Conservation (phyloP, 1,140 invertebrate genomes). For the Heliconius eleuchia region DNA sequence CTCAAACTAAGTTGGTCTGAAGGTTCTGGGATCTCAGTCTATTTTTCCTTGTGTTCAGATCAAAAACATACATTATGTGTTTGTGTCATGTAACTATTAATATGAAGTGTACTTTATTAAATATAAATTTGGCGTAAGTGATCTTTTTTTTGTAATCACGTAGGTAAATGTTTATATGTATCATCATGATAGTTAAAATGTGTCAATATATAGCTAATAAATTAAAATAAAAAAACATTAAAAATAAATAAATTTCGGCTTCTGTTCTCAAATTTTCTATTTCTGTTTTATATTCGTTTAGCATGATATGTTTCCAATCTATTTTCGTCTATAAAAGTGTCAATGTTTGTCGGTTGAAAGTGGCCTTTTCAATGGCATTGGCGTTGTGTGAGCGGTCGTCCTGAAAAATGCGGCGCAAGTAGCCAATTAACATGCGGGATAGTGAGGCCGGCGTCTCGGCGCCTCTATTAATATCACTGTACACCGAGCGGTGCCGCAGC, state of each 20-base stretch:
- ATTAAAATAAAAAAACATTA: not conserved
- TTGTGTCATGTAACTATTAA: not conserved
- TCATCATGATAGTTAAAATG: too few relatives aligned
- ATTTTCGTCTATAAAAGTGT: conserved; percentile 53
- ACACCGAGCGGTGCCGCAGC: conserved; percentile 46
- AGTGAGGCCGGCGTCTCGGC: conserved; percentile 72
- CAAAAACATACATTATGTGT: not conserved
- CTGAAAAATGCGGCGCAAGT: conserved; percentile 74
- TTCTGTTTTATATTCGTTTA: not conserved
- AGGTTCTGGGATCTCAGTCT: too few relatives aligned
- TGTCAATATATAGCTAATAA: not conserved
- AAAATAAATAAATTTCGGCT: not conserved
- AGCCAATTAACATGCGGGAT: conserved; percentile 76
- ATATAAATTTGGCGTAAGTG: too few relatives aligned
- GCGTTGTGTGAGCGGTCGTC: conserved; percentile 62
- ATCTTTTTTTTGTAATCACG: too few relatives aligned
- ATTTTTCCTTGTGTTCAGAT: not conserved
- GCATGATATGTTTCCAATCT: not conserved
- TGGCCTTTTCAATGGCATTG: conserved; percentile 67
- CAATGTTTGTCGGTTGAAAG: conserved; percentile 70
- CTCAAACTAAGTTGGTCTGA: too few relatives aligned
- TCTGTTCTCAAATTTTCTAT: not conserved
- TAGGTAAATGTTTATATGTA: too few relatives aligned
- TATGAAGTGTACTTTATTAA: too few relatives aligned
- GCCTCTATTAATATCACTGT: conserved; percentile 73